These are phyloP conservation scores for Siderastrea radians DNA, from an alignment of 92 coral and sea anemone species.

Conservation along the genomic window DNA sequence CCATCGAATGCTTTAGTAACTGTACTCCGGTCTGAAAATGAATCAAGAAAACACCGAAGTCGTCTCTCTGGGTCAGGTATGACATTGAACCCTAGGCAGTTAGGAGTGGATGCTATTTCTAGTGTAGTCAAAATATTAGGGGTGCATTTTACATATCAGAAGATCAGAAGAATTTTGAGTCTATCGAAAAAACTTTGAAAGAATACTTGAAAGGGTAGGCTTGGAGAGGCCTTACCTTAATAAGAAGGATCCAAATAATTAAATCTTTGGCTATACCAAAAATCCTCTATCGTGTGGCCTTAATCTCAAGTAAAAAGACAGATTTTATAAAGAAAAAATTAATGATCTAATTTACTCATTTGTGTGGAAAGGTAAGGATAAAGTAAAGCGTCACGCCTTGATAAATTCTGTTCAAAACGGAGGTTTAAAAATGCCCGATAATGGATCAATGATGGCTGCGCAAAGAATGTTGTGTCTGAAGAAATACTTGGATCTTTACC, in stretches of 20 bases:
- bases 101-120: no score
- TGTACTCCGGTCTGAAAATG: no score
- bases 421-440: conserved; percentile 29
- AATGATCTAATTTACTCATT: neutral
- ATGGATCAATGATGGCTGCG: neutral
- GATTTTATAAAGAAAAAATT: neutral
- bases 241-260: neutral
- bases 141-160: no score
- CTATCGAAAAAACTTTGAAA: no score
- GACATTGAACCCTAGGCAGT: no score
- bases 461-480: conserved; percentile 37
- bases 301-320: neutral
- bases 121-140: no score
- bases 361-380: conserved; percentile 41
- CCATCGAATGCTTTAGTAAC: no score
- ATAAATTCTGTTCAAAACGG: conserved; percentile 8
- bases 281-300: neutral
- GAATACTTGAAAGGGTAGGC: no score
- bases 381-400: conserved; percentile 34
- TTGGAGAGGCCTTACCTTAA: no score
- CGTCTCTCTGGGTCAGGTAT: no score
- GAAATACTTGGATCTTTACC: conserved; percentile 3
- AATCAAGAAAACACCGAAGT: no score
- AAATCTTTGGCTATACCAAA: neutral
- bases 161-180: no score